These are phyloP conservation scores for Ibidorhyncha struthersii DNA, from an alignment of 2,113 vertebrate genomes.

Conservation along the genomic window DNA sequence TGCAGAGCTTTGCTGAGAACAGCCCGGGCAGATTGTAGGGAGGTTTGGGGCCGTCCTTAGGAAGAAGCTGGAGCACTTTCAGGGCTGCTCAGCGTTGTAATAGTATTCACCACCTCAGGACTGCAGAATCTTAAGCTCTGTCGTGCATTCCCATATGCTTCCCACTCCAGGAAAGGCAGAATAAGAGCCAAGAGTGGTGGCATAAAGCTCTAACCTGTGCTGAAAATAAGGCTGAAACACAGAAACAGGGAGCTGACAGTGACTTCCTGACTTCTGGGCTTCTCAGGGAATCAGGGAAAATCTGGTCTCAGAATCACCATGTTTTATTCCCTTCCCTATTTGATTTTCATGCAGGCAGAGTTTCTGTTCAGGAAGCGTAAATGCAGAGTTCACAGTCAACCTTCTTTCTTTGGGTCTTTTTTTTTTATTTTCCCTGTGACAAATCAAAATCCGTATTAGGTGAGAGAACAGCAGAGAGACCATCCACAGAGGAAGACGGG, in stretches of 20 bases:
- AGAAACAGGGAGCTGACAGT: conserved; percentile 42
- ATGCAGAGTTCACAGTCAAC: conserved; percentile 12
- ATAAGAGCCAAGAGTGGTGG: conserved; percentile 22
- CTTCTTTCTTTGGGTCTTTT: neutral
- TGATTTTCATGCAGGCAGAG: conserved; percentile 46
- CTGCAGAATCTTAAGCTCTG: conserved; percentile 45
- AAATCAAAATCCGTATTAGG: conserved; percentile 37
- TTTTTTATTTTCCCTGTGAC: neutral
- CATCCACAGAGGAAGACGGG: conserved; percentile 44
- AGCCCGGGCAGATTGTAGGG: neutral
- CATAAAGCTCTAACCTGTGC: conserved; percentile 34
- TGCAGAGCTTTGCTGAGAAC: conserved; percentile 13
- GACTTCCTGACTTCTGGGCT: conserved; percentile 57
- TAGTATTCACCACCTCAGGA: conserved; percentile 43
- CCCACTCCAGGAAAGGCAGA: conserved; percentile 21
- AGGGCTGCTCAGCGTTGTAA: conserved; percentile 10
- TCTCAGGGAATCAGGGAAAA: conserved; percentile 45
- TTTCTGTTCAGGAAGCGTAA: conserved; percentile 40
- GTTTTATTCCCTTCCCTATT: conserved; percentile 47
- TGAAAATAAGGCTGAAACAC: conserved; percentile 43
- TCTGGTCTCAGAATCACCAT: conserved; percentile 27
- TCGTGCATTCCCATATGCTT: conserved; percentile 54
- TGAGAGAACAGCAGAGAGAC: conserved; percentile 42
- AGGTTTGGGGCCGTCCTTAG: conserved; percentile 42
- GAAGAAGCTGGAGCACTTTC: conserved; percentile 6